These are phyloP conservation scores for Aphidius gifuensis DNA, from an alignment of 1,140 invertebrate species.

Conservation along the genomic window DNA sequence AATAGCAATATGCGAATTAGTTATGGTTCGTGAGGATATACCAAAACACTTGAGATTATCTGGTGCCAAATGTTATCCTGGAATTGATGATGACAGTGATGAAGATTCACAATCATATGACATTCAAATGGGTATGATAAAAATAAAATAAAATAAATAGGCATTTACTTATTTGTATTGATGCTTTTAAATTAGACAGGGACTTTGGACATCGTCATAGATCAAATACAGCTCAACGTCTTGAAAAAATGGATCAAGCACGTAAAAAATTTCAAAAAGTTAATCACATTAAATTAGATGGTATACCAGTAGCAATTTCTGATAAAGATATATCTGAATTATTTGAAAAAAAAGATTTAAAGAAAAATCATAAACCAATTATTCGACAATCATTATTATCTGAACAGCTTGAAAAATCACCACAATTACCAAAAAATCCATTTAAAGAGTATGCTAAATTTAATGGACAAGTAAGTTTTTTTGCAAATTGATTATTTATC, in stretches of 20 bases:
- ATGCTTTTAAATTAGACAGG: constrained; percentile 40
- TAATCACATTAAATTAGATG: constrained; percentile 76
- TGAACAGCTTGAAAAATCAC: constrained; percentile 72
- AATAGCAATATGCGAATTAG: constrained; percentile 70
- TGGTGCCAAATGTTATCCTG: constrained; percentile 68
- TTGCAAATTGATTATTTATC: neutral
- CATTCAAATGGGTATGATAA: constrained; percentile 62
- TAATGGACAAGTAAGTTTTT: constrained; percentile 72
- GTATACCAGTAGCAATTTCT: constrained; percentile 52
- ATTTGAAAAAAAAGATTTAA: constrained; percentile 60
- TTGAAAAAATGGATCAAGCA: constrained; percentile 87
- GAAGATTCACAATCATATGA: constrained; percentile 70
- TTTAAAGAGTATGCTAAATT: constrained; percentile 88
- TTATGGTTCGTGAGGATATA: constrained; percentile 75
- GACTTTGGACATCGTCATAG: constrained; percentile 65
- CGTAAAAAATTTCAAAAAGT: constrained; percentile 76
- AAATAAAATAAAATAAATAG: constrained; percentile 11
- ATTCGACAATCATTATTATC: constrained; percentile 63
- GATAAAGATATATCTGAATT: constrained; percentile 65
- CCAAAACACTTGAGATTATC: constrained; percentile 57
- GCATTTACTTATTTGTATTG: neutral
- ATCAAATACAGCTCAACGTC: constrained; percentile 83
- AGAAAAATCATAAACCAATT: constrained; percentile 53
- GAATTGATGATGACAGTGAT: constrained; percentile 73
- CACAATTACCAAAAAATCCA: constrained; percentile 74